Evolutionary conservation across 2,797 vertebrate species (phyloP), one percentile per base, ranked within the genome.

Genomic region (Crenuchus spilurus): DNA sequence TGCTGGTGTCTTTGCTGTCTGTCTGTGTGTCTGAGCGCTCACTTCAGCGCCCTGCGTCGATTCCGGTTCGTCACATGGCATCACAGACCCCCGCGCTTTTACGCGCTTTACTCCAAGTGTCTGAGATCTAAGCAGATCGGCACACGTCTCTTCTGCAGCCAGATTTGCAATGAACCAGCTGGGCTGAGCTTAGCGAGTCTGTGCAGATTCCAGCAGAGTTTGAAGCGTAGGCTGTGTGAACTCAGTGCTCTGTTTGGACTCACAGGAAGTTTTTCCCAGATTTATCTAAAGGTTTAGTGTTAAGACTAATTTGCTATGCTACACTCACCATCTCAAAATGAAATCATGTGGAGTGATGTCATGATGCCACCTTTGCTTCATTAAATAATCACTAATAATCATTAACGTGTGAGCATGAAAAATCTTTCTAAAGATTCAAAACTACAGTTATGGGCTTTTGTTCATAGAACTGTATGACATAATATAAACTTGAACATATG

Each of bases 61-160:
- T n/a, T 68, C 70, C 33, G 26, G 24, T 46, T 54, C 67, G 61
- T 80, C 78, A 80, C 72, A 72, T 73, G 81, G 63, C 52, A 69
- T 60, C 35, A 18, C 51, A 22, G 16, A 42, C 22, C 57, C 28
- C 6, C n/a, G 13, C 10, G 52, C 31, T 18, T 58, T 60, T 41
- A 24, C 22, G 31, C 72, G 41, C 51, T 30, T 37, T 7, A 28
- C 14, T 64, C 6, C 20, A 26, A 61, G 18, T 22, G 48, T 26
- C 11, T 62, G 31, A 28, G 51, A 31, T 5, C 42, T 14, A 13
- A 16, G 18, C 24, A 28, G 18, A n/a, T n/a, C n/a, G 31, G 16
- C 28, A 33, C 31, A 20, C 55, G 33, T 60, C 35, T 37, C 33
- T 8, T 37, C 55, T 22, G 11, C n/a, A 37, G 31, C 33, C 18